A percentile compares a stretch with the other conserved stretches of the same genome.
phyloP scores from a whole-genome alignment of 1,140 invertebrate genomes.

The Euborellia annulipes region DNA sequence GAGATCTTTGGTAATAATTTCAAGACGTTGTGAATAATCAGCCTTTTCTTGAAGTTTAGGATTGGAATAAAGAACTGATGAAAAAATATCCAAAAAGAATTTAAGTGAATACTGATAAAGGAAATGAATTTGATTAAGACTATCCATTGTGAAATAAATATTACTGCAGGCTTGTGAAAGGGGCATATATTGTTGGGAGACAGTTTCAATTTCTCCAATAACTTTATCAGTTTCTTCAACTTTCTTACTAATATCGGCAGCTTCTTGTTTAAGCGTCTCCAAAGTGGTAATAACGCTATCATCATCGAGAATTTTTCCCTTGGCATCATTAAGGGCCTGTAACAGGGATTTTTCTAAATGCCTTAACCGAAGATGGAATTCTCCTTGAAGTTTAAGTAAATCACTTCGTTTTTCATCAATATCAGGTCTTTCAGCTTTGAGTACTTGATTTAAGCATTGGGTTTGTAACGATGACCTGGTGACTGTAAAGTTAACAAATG shows the following conservation, averaged over 20 bases:
- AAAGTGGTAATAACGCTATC: constrained; percentile 96
- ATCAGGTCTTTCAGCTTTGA: constrained; percentile 95
- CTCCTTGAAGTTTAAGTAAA: constrained; percentile 89
- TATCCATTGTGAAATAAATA: constrained; percentile 98
- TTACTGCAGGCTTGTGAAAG: constrained; percentile 93
- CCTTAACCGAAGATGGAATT: constrained; percentile 90
- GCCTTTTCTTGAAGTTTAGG: constrained; percentile 55
- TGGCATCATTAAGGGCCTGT: constrained; percentile 94
- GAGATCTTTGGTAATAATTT: constrained; percentile 82
- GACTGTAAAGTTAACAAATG: constrained; percentile 99
- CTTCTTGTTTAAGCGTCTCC: constrained; percentile 96
- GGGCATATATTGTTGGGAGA: constrained; percentile 95
- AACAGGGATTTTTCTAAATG: constrained; percentile 95
- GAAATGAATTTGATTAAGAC: constrained; percentile 94
- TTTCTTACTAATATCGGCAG: constrained; percentile 91
- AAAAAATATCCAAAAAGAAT: constrained; percentile 98
- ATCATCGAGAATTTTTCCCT: constrained; percentile 97
- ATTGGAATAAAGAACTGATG: constrained; percentile 76
- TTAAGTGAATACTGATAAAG: constrained; percentile 97
- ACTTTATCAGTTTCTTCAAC: constrained; percentile 98
- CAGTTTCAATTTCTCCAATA: constrained; percentile 95
- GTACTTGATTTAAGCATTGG: constrained; percentile 95
- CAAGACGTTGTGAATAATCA: constrained; percentile 70
- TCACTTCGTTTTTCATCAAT: constrained; percentile 97
- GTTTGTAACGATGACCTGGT: constrained; percentile 92